Percentiles rank a stretch among this genome's conserved stretches.
Evolutionary conservation across 2,888 invertebrate genomes (phyloP).

Genomic region (Amiota communis): DNA sequence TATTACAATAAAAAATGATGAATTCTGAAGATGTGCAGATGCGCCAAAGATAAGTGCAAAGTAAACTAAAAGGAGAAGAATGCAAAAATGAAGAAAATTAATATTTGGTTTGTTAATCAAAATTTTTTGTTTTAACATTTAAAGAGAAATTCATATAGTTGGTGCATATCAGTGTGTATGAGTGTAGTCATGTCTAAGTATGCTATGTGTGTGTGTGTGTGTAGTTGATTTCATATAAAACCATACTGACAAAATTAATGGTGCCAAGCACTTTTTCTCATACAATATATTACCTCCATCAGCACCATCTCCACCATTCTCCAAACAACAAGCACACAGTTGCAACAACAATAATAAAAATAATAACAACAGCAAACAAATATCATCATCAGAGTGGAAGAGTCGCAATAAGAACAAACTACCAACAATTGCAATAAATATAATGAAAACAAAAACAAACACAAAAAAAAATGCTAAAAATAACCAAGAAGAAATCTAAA

Average conservation of each 20-base stretch:
- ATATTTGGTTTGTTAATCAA: too few relatives aligned
- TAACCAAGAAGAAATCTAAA: slow-evolving; percentile 1
- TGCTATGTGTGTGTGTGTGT: slow-evolving; percentile 19
- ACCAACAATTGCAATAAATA: neutral
- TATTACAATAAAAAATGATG: too few relatives aligned
- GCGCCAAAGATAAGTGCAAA: too few relatives aligned
- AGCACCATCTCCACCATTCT: slow-evolving; percentile 31
- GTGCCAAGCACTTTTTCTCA: slow-evolving; percentile 53
- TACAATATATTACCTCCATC: slow-evolving; percentile 13
- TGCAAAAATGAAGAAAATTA: too few relatives aligned
- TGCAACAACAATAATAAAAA: slow-evolving; percentile 37
- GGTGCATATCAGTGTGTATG: slow-evolving; percentile 14
- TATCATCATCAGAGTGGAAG: neutral
- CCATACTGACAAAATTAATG: slow-evolving; percentile 52
- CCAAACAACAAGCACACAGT: slow-evolving; percentile 47
- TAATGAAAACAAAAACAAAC: neutral
- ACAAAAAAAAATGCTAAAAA: slow-evolving; percentile 6
- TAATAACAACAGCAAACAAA: slow-evolving; percentile 8
- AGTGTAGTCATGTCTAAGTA: too few relatives aligned
- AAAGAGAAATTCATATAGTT: slow-evolving; percentile 1
- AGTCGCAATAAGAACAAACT: slow-evolving; percentile 10
- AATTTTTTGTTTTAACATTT: too few relatives aligned
- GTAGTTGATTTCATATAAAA: neutral
- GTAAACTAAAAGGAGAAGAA: too few relatives aligned
- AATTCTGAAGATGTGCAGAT: too few relatives aligned